A percentile compares a stretch with the other conserved stretches of the same genome.
Conservation (phyloP, 2,888 invertebrate species). For the Achlya flavicornis region DNA sequence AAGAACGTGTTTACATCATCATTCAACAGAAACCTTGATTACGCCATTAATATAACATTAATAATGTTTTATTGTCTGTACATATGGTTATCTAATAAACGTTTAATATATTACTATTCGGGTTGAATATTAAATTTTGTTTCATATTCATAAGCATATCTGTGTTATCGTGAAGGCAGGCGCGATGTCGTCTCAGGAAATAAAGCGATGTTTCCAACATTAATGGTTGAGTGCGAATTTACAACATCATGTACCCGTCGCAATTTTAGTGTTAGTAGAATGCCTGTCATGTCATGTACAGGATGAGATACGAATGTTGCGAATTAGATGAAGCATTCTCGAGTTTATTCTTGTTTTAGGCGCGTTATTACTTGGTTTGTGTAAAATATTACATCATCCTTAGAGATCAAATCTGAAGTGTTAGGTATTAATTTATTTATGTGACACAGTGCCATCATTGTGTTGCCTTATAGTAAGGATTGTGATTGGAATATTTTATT, state of each 20-base stretch:
- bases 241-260: neutral
- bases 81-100: constrained; percentile 34
- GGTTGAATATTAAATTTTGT: constrained; percentile 32
- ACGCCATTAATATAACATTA: neutral
- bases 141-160: constrained; percentile 14
- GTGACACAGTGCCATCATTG: too few species aligned
- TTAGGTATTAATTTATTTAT: too few species aligned
- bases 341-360: neutral
- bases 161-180: neutral
- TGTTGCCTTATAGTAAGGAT: too few species aligned
- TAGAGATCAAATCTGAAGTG: too few species aligned
- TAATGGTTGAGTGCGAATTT: neutral
- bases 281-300: constrained; percentile 10
- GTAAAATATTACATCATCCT: neutral
- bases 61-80: constrained; percentile 2
- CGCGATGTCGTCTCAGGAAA: constrained; percentile 12
- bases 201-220: constrained; percentile 11
- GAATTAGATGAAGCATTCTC: constrained; percentile 2
- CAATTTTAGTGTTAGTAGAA: constrained; percentile 6
- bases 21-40: neutral
- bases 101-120: constrained; percentile 39
- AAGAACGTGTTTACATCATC: neutral
- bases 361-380: neutral
- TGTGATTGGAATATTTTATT: too few species aligned
- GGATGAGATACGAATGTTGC: neutral